Evolutionary conservation across 2,797 vertebrate species (phyloP), one percentile per base, ranked within the genome.

Genomic region (Cygnus olor): DNA sequence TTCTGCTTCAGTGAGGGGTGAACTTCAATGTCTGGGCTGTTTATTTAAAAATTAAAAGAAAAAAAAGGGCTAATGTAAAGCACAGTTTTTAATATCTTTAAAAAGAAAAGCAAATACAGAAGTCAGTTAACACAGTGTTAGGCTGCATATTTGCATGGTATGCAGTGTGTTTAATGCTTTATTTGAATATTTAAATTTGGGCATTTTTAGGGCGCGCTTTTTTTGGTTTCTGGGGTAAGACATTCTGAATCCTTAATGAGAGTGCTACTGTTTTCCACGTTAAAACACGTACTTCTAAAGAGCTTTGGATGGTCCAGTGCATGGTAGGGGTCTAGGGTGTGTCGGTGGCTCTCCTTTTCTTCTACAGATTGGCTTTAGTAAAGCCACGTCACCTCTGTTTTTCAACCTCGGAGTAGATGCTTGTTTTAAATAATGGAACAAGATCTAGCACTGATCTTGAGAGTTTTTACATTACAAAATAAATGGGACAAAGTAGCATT

Each of bases 1-100:
- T 86, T 85, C 79, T 76, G 63, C 85, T 70, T 81, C 84, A 60
- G 12, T 63, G 71, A 88, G 89, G 83, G 89, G 86, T 90, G 86
- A 91, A 91, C 36, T 60, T 71, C 66, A 64, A 17, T 65, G 54
- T 71, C 87, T 86, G 83, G 83, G 76, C 76, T 93, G n/a, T 60
- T 56, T 60, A 70, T 80, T 78, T 66, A 44, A 28, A 57, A 74
- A 68, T 74, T 42, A 7, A 64, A 69, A 64, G n/a, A 11, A 6
- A n/a, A 65, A 80, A 61, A 69, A 28, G 0, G 30, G 12, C 24
- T 68, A 58, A 68, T 47, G 38, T 36, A 80, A 79, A 90, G 22
- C 36, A 60, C 14, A 65, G 32, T 68, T 93, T 84, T 91, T 40
- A 38, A 21, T 93, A 45, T 27, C 40, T 87, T 86, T 72, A 5